These are phyloP conservation scores for Melanotaenia pygmaea DNA, from an alignment of 2,797 vertebrate genomes.

Conservation along the genomic window DNA sequence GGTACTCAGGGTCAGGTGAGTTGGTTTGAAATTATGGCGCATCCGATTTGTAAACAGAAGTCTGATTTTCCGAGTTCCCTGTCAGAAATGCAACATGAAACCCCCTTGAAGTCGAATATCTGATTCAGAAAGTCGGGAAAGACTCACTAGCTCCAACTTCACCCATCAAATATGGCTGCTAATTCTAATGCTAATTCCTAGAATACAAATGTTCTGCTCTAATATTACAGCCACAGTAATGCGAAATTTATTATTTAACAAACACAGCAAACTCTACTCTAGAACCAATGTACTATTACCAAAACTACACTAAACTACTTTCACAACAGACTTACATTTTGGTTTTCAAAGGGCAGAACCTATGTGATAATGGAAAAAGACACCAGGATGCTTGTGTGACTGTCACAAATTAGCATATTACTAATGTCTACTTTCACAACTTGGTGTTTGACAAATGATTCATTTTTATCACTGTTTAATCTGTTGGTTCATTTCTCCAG, in stretches of 20 bases:
- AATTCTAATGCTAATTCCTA: not conserved
- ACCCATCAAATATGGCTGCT: too few relatives aligned
- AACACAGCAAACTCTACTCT: conserved; percentile 37
- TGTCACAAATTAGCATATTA: conserved; percentile 18
- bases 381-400: conserved; percentile 10
- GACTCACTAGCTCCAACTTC: too few relatives aligned
- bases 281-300: conserved; percentile 1
- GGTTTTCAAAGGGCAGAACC: conserved; percentile 57
- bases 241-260: conserved; percentile 10
- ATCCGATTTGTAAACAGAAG: too few relatives aligned
- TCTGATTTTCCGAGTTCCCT: too few relatives aligned
- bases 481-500: not conserved
- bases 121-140: too few relatives aligned
- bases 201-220: conserved; percentile 16
- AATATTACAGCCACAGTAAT: conserved; percentile 19
- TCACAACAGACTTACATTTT: conserved; percentile 61
- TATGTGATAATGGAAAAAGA: conserved; percentile 52
- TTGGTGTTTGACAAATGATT: not conserved
- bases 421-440: not conserved
- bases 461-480: not conserved
- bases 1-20: not conserved
- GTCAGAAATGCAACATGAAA: too few relatives aligned
- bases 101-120: too few relatives aligned
- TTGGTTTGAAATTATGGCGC: not conserved
- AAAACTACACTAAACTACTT: conserved; percentile 31